These are phyloP conservation scores for Corbicula japonica DNA, from an alignment of 2,888 invertebrate genomes.

Conservation along the genomic window DNA sequence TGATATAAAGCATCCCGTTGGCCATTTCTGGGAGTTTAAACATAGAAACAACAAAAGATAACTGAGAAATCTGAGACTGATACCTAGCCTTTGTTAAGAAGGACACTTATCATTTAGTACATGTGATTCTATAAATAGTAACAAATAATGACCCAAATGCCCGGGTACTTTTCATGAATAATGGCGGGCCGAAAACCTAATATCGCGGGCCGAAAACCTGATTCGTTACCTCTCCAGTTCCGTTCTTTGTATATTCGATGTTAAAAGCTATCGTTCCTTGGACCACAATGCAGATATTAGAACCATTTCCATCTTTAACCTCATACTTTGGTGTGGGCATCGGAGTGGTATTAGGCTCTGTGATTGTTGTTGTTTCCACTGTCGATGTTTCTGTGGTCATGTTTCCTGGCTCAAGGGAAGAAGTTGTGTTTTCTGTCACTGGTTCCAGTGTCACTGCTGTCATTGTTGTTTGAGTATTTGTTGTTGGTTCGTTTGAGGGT, in stretches of 20 bases:
- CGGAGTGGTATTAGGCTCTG: neutral
- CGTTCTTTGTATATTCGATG: neutral
- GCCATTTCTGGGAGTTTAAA: no score
- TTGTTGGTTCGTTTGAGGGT: no score
- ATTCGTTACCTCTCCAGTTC: slow-evolving; percentile 4
- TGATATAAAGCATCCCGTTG: no score
- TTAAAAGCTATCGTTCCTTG: slow-evolving; percentile 7
- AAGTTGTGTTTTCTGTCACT: neutral
- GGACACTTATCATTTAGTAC: no score
- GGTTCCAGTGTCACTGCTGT: slow-evolving; percentile 10
- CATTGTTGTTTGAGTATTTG: neutral
- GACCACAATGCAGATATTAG: slow-evolving; percentile 14
- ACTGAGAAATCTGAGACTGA: no score
- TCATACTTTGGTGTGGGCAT: slow-evolving; percentile 20
- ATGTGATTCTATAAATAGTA: no score
- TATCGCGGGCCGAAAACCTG: no score
- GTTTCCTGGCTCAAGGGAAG: neutral
- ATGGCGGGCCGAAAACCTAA: no score
- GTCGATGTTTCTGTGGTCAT: neutral
- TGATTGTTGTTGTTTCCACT: neutral
- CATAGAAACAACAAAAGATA: no score
- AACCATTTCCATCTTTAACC: neutral
- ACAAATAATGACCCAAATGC: no score
- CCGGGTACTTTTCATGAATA: no score
- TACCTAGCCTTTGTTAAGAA: no score